A percentile compares a stretch with the other conserved stretches of the same genome.
phyloP scores from a whole-genome alignment of 2,888 invertebrate species.

The Dolichomitus sp. region DNA sequence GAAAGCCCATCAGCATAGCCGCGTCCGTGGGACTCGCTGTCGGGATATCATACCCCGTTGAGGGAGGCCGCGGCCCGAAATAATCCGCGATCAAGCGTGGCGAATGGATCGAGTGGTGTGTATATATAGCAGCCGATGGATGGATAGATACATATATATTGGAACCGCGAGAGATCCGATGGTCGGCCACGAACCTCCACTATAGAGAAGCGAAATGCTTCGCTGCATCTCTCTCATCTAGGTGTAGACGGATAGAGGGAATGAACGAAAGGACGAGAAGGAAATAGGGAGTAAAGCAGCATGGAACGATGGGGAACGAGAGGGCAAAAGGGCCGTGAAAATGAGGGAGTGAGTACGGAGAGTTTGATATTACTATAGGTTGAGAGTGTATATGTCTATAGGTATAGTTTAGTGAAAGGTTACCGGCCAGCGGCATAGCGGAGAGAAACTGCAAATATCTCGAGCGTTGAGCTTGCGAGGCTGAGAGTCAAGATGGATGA shows the following conservation, averaged over 20 bases:
- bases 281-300: slow-evolving; percentile 35
- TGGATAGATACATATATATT: background rate
- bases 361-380: slow-evolving; percentile 5
- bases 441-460: slow-evolving; percentile 42
- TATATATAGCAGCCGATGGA: background rate
- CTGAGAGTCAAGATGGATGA: slow-evolving; percentile 53
- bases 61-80: slow-evolving; percentile 45
- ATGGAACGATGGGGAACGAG: background rate
- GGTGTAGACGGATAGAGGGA: background rate
- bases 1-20: slow-evolving; percentile 66
- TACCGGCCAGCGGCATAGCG: slow-evolving; percentile 6
- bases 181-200: slow-evolving; percentile 12
- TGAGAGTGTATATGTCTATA: background rate
- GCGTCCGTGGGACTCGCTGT: slow-evolving; percentile 47
- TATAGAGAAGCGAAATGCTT: slow-evolving; percentile 2
- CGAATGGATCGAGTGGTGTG: slow-evolving; percentile 49
- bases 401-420: background rate
- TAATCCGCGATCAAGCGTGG: slow-evolving; percentile 57
- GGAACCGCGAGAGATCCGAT: slow-evolving; percentile 17
- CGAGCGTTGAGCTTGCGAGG: slow-evolving; percentile 29
- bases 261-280: slow-evolving; percentile 8
- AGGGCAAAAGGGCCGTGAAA: slow-evolving; percentile 29
- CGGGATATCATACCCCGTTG: slow-evolving; percentile 38
- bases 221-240: background rate
- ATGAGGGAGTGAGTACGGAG: slow-evolving; percentile 13